Evolutionary conservation across 2,797 vertebrate species (phyloP).

Genomic region (Gymnothorax reevesii): DNA sequence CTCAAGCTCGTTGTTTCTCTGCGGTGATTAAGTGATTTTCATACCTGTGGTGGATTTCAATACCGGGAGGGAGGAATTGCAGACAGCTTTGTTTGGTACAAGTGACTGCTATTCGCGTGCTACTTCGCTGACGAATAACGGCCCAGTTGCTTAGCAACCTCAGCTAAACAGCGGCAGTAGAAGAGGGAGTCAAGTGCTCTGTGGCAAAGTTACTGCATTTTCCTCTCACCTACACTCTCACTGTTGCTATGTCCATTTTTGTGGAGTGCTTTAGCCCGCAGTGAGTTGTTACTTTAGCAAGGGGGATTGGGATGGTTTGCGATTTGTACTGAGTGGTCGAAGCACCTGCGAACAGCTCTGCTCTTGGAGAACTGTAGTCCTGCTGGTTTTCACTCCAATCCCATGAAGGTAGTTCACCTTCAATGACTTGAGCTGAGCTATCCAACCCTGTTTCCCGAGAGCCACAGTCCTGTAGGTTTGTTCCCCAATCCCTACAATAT

Average conservation of each 20-base stretch:
- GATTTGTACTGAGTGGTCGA: background rate
- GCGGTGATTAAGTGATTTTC: background rate
- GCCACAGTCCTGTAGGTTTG: too few species aligned
- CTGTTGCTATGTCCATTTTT: conserved; percentile 29
- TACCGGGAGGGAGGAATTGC: background rate
- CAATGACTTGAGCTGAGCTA: too few species aligned
- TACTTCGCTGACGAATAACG: conserved; percentile 71
- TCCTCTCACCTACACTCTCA: conserved; percentile 40
- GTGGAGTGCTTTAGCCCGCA: conserved; percentile 8
- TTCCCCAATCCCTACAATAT: too few species aligned
- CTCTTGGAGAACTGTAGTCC: too few species aligned
- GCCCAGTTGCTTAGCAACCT: conserved; percentile 76
- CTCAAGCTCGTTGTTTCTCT: background rate
- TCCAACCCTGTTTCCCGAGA: too few species aligned
- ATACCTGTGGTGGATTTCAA: background rate
- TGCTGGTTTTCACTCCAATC: too few species aligned
- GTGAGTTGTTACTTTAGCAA: background rate
- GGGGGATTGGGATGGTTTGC: background rate
- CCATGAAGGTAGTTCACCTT: too few species aligned
- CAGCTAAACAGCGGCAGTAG: conserved; percentile 74
- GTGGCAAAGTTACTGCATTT: conserved; percentile 48
- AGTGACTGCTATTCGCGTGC: conserved; percentile 72
- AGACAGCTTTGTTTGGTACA: conserved; percentile 61
- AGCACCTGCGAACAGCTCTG: too few species aligned
- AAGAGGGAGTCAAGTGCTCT: conserved; percentile 75